phyloP scores from a whole-genome alignment of 92 coral and sea anemone genomes.

The Actinostola sp. region DNA sequence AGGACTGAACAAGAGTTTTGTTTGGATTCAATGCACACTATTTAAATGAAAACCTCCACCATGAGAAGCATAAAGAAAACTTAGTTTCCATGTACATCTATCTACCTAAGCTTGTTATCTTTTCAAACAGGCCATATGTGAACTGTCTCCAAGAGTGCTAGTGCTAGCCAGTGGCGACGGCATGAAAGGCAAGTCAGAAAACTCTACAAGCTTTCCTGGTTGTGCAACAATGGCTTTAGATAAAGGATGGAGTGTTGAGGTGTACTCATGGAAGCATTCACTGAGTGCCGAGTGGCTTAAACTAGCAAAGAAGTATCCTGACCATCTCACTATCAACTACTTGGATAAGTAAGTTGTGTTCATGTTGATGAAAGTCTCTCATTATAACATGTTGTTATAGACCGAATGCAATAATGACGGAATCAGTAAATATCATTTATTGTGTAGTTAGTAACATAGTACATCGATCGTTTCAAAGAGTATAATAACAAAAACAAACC shows the following conservation, averaged over 20 bases:
- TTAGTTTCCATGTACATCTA: not conserved
- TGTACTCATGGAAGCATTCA: conserved; percentile 96
- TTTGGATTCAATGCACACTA: not conserved
- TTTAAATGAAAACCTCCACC: no score
- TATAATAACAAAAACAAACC: no score
- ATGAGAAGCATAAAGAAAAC: not conserved
- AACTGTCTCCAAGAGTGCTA: conserved; percentile 78
- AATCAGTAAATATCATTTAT: no score
- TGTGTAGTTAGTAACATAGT: no score
- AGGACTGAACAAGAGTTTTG: not conserved
- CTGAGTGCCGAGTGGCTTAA: conserved; percentile 93
- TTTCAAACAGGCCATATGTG: conserved; percentile 81
- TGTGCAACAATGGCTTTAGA: conserved; percentile 91
- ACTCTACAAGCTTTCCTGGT: conserved; percentile 94
- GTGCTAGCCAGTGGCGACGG: conserved; percentile 98
- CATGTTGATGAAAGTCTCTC: no score
- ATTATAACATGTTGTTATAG: no score
- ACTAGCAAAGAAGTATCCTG: conserved; percentile 88
- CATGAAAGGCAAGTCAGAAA: conserved; percentile 94
- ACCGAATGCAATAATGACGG: no score
- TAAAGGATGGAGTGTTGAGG: conserved; percentile 96
- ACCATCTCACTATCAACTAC: conserved; percentile 69
- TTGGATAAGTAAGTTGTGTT: conserved; percentile 89
- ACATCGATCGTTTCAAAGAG: no score
- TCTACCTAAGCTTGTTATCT: not conserved